Evolutionary conservation across 2,888 invertebrate genomes (phyloP), one percentile per base, ranked within the genome.

Genomic region (Oithona nana): DNA sequence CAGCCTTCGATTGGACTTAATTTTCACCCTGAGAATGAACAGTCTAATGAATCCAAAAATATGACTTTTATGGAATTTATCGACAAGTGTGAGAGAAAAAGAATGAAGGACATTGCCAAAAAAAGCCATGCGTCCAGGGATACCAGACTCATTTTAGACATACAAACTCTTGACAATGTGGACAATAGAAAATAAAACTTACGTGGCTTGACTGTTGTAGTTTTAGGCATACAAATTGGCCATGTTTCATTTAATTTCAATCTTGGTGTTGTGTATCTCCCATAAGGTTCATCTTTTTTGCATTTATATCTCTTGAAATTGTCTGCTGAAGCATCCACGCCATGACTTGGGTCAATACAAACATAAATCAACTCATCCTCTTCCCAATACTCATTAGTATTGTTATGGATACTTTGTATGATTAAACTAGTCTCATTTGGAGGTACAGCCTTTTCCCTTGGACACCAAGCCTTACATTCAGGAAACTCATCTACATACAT

Each of bases 391-490:
- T 54, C 54, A 16, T 26, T 54, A 16, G 4, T 24, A 11, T 54
- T 54, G 26, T 54, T 26, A 26, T 54, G 26, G 22, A 16, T 24
- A 16, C 24, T 20, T 26, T 24, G 13, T 16, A 54, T 54, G 26
- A 54, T 26, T 16, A 54, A 26, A 11, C 54, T 26, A 54, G 54
- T 54, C 2, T 3, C 26, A 24, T 54, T 11, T 54, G 54, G 54
- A 2, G 54, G 54, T 16, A 54, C 54, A 54, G 54, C 24, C 26
- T 54, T 54, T 16, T 54, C 26, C 3, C 24, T 26, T 3, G 54
- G 54, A 54, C 54, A 54, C 54, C 54, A 54, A 54, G 54, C 54
- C 54, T 24, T 24, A 26, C 54, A 54, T 11, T 54, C 54, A 4
- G 54, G 54, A 26, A 54, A 54, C 13, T 54, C 54, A 39, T 39